These are phyloP conservation scores for Tragelaphus buxtoni DNA, from an alignment of 2,113 vertebrate species.

Conservation along the genomic window DNA sequence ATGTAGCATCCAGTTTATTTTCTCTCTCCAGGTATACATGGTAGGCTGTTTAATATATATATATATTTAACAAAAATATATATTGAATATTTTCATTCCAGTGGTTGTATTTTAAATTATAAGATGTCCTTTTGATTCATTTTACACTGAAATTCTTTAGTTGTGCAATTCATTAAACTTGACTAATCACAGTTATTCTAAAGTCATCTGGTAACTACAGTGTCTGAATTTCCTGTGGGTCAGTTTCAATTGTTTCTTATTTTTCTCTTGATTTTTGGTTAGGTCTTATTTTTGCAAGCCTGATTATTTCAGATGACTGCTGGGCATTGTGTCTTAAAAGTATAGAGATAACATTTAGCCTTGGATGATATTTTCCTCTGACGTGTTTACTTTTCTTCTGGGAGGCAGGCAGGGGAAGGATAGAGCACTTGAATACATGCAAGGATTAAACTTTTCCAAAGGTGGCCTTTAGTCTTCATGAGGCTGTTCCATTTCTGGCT, in stretches of 20 bases:
- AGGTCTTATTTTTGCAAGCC: slow-evolving; percentile 13
- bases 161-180: neutral
- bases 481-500: neutral
- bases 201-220: neutral
- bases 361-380: neutral
- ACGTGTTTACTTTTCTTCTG: neutral
- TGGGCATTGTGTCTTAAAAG: neutral
- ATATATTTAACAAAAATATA: neutral
- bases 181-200: neutral
- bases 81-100: neutral
- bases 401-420: neutral
- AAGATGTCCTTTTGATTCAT: neutral
- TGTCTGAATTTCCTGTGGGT: neutral
- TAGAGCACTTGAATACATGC: neutral
- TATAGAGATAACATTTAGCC: neutral
- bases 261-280: neutral
- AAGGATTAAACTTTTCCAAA: neutral
- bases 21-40: neutral
- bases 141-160: neutral
- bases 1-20: neutral
- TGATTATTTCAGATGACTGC: neutral
- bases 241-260: neutral
- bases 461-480: neutral
- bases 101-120: neutral
- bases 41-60: neutral